Percentiles rank a stretch among this genome's conserved stretches.
phyloP scores from a whole-genome alignment of 2,113 vertebrate species.

The Neopipo cinnamomea region DNA sequence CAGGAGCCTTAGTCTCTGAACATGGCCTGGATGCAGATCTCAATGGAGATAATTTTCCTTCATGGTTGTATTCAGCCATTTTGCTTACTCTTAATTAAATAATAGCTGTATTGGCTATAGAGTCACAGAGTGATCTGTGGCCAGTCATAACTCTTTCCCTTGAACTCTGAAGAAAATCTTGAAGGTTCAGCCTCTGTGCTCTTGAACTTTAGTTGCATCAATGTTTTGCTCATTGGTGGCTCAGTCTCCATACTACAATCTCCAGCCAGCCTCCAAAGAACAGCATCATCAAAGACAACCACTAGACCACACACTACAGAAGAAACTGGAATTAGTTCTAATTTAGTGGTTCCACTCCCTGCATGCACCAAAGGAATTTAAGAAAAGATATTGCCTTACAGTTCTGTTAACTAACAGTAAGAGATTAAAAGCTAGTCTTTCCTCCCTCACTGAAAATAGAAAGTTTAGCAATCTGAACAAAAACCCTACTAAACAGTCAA shows the following conservation, averaged over 20 bases:
- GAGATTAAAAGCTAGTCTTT: neutral
- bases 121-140: neutral
- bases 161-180: neutral
- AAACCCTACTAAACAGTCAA: neutral
- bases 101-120: rapidly evolving
- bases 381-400: neutral
- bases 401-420: neutral
- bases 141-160: neutral
- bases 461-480: neutral
- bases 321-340: neutral
- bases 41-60: neutral
- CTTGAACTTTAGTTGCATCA: neutral
- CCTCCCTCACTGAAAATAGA: neutral
- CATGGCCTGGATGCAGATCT: neutral
- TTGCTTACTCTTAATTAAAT: neutral
- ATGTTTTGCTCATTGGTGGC: neutral
- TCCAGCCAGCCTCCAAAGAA: neutral
- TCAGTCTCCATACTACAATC: neutral
- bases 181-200: neutral
- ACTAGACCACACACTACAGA: neutral
- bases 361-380: neutral
- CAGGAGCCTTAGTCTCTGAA: neutral
- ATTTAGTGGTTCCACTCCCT: neutral
- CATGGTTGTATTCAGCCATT: neutral
- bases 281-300: neutral